A percentile compares a stretch with the other conserved stretches of the same genome.
Evolutionary conservation across 2,113 vertebrate species (phyloP).

Genomic region (Mastomys natalensis): DNA sequence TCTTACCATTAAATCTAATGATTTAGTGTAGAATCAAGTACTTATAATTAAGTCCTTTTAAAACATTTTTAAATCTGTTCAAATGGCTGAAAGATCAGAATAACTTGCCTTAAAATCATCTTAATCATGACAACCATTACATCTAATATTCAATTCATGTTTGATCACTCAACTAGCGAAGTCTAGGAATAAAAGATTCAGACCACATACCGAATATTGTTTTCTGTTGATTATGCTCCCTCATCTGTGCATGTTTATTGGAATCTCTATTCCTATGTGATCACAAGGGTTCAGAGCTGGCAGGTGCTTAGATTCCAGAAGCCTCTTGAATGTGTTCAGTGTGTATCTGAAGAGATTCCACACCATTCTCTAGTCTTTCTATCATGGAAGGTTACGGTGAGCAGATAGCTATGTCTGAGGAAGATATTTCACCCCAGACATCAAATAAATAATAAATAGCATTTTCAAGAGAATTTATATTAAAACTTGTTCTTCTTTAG

Average conservation of each 20-base stretch:
- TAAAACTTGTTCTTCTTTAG: no score
- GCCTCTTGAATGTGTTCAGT: neutral
- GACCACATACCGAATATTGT: neutral
- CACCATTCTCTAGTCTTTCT: neutral
- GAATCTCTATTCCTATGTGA: neutral
- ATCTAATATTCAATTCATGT: slow-evolving; percentile 2
- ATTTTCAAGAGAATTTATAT: neutral
- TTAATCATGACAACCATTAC: neutral
- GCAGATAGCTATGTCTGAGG: neutral
- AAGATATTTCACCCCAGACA: neutral
- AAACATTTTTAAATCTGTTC: neutral
- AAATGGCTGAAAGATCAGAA: slow-evolving; percentile 30
- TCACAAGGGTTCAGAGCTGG: neutral
- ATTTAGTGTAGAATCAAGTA: neutral
- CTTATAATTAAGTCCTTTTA: neutral
- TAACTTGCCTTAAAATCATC: neutral
- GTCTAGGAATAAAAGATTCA: neutral
- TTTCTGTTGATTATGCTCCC: neutral
- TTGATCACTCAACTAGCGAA: slow-evolving; percentile 7
- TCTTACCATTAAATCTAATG: neutral
- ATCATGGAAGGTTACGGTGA: neutral
- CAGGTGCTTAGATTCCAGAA: neutral
- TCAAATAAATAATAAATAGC: neutral
- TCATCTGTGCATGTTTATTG: neutral
- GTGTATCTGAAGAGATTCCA: neutral